Evolutionary conservation across 1,140 invertebrate genomes (phyloP), one percentile per base, ranked within the genome.

Genomic region (Polyergus mexicanus): DNA sequence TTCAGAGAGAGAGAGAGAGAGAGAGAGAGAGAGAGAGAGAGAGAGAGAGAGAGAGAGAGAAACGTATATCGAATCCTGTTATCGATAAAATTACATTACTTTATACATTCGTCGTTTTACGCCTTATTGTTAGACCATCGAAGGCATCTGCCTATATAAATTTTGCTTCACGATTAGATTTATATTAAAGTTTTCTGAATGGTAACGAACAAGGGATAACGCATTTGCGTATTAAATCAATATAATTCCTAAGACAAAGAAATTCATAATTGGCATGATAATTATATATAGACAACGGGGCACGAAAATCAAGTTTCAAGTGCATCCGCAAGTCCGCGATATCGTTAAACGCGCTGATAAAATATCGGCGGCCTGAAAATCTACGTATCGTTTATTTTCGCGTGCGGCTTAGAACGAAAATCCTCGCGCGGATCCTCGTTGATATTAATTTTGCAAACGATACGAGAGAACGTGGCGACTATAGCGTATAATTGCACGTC

Each of bases 401-500:
- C 78, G 78, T 81, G 54, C 54, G 78, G 78, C 54, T 81, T 47
- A 72, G 68, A 81, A 69, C 68, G 87, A 88, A 88, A 88, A 88
- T 88, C 86, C 87, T 78, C 80, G 81, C 54, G 86, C 54, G 80
- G 51, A 88, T 87, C 71, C 66, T 72, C 72, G 44, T 81, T 81
- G 72, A 77, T 74, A 89, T 89, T 81, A 88, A 89, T 89, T 63
- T 89, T 89, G 87, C 88, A 89, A 65, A 47, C 41, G 75, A 77
- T 66, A 66, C 87, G 69, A 44, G 60, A 58, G 83, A 86, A 84
- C 72, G 85, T 85, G 32, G 60, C 75, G 66, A 72, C 87, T 62
- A 83, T 83, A 77, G 71, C 80, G 72, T 88, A 66, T 88, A 88
- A 88, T 88, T 88, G 87, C 76, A 60, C 84, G 78, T 86, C 87